These are phyloP conservation scores for Epicauta chinensis DNA, from an alignment of 1,140 invertebrate species.

Conservation along the genomic window DNA sequence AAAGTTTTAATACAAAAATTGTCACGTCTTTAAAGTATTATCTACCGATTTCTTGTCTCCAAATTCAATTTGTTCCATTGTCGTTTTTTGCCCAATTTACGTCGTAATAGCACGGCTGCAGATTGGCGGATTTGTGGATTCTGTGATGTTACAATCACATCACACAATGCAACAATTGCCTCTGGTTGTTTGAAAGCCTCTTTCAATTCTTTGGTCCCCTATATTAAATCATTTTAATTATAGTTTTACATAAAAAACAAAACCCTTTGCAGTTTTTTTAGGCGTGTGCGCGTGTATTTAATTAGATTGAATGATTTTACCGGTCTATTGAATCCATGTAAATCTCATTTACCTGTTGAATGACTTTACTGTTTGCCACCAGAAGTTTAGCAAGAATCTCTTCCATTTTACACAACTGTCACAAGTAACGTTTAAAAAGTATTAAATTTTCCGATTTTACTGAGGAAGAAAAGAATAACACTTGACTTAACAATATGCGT, in stretches of 20 bases:
- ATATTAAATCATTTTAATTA: too few species aligned
- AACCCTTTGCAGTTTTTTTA: too few species aligned
- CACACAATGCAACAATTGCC: conserved; percentile 50
- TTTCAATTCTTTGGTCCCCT: conserved; percentile 59
- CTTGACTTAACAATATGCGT: neutral
- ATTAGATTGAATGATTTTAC: conserved; percentile 23
- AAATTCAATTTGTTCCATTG: conserved; percentile 54
- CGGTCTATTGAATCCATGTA: conserved; percentile 4
- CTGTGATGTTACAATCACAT: conserved; percentile 49
- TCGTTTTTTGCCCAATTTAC: conserved; percentile 52
- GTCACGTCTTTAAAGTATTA: neutral
- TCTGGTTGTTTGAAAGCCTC: conserved; percentile 59
- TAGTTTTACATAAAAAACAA: too few species aligned
- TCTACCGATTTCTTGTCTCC: conserved; percentile 49
- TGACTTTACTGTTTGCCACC: conserved; percentile 46
- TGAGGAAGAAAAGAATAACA: neutral
- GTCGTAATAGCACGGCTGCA: conserved; percentile 57
- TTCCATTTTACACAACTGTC: conserved; percentile 42
- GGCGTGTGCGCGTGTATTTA: conserved; percentile 31
- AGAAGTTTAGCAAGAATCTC: conserved; percentile 48
- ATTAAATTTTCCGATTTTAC: neutral
- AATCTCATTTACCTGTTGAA: conserved; percentile 48
- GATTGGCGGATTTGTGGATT: conserved; percentile 61
- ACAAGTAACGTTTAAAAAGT: too few species aligned
- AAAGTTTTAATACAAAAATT: too few species aligned